phyloP scores from a whole-genome alignment of 2,113 vertebrate genomes.

The Taxidea taxus region DNA sequence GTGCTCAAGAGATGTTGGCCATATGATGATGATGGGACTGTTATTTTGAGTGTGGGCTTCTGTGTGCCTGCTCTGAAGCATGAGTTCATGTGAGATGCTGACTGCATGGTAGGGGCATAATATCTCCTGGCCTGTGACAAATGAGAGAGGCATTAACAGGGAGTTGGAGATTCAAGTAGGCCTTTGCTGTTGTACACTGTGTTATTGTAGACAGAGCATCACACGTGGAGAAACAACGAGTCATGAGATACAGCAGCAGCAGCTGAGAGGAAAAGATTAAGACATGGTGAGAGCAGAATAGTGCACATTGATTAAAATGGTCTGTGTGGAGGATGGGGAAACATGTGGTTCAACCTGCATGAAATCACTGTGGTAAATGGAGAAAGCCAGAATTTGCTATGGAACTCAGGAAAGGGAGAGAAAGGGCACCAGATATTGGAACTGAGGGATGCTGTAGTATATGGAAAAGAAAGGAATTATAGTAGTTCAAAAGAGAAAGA shows the following conservation, averaged over 20 bases:
- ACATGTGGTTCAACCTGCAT: not conserved
- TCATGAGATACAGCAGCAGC: not conserved
- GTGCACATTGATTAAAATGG: not conserved
- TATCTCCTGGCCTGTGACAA: not conserved
- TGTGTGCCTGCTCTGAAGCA: not conserved
- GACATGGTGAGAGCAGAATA: not conserved
- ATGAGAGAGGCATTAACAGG: not conserved
- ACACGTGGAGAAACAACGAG: not conserved
- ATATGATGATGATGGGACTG: not conserved
- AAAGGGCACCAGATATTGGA: not conserved
- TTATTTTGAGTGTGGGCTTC: not conserved
- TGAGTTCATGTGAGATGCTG: not conserved
- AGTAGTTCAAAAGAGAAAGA: not conserved
- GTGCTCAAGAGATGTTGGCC: not conserved
- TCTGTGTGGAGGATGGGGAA: accelerated
- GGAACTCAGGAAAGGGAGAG: not conserved
- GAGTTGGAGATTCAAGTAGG: not conserved
- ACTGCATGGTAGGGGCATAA: not conserved
- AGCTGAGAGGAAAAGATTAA: not conserved
- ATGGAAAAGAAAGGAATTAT: not conserved
- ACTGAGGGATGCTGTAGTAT: not conserved
- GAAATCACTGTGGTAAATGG: not conserved
- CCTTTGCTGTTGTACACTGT: not conserved
- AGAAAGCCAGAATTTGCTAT: not conserved
- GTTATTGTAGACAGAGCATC: not conserved